phyloP scores from a whole-genome alignment of 1,140 invertebrate genomes.

The Macrosteles quadrilineatus region DNA sequence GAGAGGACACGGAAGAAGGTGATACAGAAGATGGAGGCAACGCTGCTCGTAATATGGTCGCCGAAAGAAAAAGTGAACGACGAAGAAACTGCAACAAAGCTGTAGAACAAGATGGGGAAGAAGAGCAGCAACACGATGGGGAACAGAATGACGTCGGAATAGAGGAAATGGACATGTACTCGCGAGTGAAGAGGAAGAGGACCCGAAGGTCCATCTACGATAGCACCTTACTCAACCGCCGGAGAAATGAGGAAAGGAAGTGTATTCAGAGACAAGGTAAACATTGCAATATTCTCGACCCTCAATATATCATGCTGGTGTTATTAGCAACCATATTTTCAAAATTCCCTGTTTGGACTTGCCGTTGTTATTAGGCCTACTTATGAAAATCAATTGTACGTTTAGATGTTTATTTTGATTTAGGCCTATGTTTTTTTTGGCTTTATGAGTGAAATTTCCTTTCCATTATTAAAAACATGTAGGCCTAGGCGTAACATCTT shows the following conservation, averaged over 20 bases:
- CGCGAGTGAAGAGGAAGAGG: conserved; percentile 19
- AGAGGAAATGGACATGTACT: conserved; percentile 29
- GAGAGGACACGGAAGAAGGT: conserved; percentile 27
- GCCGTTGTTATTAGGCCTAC: too few relatives aligned
- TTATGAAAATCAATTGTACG: too few relatives aligned
- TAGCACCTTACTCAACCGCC: background rate
- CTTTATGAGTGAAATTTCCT: too few relatives aligned
- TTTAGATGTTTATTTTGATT: too few relatives aligned
- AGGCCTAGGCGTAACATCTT: too few relatives aligned
- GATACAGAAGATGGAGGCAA: conserved; percentile 31
- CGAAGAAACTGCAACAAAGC: conserved; percentile 6
- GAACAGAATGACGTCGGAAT: background rate
- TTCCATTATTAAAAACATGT: too few relatives aligned
- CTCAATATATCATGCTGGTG: too few relatives aligned
- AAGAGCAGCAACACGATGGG: background rate
- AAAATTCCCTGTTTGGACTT: too few relatives aligned
- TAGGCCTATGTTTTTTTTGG: too few relatives aligned
- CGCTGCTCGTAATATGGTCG: conserved; percentile 3
- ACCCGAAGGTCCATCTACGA: background rate
- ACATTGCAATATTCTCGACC: too few relatives aligned
- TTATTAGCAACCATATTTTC: too few relatives aligned
- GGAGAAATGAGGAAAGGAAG: background rate
- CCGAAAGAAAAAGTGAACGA: conserved; percentile 5
- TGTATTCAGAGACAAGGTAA: background rate
- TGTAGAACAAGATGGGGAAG: conserved; percentile 3